phyloP scores from a whole-genome alignment of 1,140 invertebrate genomes.

The Heliconius nattereri region DNA sequence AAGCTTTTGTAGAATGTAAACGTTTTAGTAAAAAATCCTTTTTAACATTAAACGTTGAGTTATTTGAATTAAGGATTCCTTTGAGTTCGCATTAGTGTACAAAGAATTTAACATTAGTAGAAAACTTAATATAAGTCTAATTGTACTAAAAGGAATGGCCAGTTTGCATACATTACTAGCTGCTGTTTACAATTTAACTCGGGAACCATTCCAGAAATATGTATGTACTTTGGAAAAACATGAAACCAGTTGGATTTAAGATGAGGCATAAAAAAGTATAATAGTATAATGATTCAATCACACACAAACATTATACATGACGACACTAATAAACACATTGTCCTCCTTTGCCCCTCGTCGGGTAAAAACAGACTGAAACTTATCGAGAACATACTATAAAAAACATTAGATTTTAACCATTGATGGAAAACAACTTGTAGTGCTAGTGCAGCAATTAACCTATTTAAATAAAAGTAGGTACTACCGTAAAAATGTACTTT shows the following conservation, averaged over 20 bases:
- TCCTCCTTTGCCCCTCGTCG: no score
- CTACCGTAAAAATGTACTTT: neutral
- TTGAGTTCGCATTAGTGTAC: neutral
- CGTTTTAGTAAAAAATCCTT: conserved; percentile 3
- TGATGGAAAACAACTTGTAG: neutral
- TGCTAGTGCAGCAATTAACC: neutral
- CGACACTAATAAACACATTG: no score
- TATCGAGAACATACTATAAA: neutral
- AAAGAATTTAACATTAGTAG: neutral
- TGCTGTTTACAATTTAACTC: neutral
- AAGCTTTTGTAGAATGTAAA: conserved; percentile 11
- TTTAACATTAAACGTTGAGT: neutral
- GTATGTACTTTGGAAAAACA: neutral
- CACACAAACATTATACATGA: no score
- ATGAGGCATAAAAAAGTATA: no score
- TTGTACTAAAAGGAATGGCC: neutral
- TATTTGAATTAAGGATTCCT: neutral
- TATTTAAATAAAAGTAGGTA: conserved; percentile 5
- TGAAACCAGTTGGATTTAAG: no score
- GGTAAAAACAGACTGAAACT: neutral
- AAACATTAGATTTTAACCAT: neutral
- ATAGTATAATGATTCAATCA: no score
- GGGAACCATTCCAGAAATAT: neutral
- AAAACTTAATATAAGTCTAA: neutral
- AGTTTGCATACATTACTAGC: neutral